Base-by-base conservation (phyloP, 1,140 invertebrate species). In the Temnothorax nylanderi region DNA sequence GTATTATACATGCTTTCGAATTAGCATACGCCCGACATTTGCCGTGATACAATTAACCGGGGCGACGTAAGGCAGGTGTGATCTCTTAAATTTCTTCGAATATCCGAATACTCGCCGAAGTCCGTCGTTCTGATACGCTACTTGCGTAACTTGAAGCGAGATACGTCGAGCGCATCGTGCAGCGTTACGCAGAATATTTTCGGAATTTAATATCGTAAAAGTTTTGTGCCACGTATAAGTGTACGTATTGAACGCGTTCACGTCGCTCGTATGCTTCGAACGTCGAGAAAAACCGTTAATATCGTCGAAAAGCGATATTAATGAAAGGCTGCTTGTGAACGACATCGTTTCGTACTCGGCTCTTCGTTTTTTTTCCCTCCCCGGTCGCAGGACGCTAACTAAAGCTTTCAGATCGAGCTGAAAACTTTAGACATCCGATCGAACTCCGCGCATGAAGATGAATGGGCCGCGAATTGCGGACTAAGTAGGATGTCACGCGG, bases 401-500 rank as follows among this genome's bases (percentile, higher is more conserved):
- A 47, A 72, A 74, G 80, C 62, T 84, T 84, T 84, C 80, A 74
- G 69, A 71, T 84, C 80, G 80, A 84, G 65, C 80, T 84, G 80
- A 74, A 84, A 84, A 67, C 80, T 84, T 84, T 75, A 84, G 80
- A 84, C 80, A 74, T 84, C 69, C 85, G 76, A 88, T 89, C 87
- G 87, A 88, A 88, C 75, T 78, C 51, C 13, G 60, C 37, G 82
- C 87, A 89, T 78, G 85, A 91, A 91, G 89, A 91, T 85, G 81
- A 90, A 91, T 90, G 85, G 85, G 76, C 64, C 54, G 81, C 64
- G 87, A 91, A 92, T 92, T 89, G 88, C 87, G 72, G 74, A 82
- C 80, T 92, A 91, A 92, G 91, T 92, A 92, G 91, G 80, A 91
- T 92, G 91, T 92, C 90, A 90, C 78, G 82, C 69, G 72, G 69